Evolutionary conservation across 2,888 invertebrate species (phyloP).

Genomic region (Melikaiella ostensackeni): DNA sequence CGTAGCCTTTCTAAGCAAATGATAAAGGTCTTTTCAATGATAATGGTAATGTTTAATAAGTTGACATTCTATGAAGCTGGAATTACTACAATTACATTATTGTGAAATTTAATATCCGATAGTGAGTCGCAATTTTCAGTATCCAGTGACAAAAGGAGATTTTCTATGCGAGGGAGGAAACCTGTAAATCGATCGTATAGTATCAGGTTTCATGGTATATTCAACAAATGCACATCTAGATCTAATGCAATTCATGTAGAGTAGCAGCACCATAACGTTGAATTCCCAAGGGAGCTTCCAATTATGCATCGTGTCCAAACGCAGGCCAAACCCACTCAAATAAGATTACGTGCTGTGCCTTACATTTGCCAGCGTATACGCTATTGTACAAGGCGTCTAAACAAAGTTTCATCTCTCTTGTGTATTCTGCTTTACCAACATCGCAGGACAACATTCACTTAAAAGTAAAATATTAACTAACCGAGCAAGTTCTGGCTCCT

Average conservation of each 20-base stretch:
- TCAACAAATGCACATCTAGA: slow-evolving; percentile 38
- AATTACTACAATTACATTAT: background rate
- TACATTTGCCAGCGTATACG: slow-evolving; percentile 25
- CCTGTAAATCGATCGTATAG: slow-evolving; percentile 13
- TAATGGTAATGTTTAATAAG: no score
- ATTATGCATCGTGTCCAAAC: slow-evolving; percentile 39
- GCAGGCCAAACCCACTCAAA: slow-evolving; percentile 38
- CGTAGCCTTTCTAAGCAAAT: no score
- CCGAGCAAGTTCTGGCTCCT: slow-evolving; percentile 8
- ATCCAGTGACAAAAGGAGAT: slow-evolving; percentile 7
- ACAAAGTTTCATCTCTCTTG: slow-evolving; percentile 38
- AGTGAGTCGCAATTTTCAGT: slow-evolving; percentile 8
- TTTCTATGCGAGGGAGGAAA: slow-evolving; percentile 9
- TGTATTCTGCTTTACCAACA: slow-evolving; percentile 36
- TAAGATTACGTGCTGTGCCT: slow-evolving; percentile 36
- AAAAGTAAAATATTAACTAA: slow-evolving; percentile 39
- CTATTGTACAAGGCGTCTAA: slow-evolving; percentile 39
- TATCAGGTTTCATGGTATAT: slow-evolving; percentile 33
- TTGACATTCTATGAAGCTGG: no score
- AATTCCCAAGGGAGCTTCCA: slow-evolving; percentile 34
- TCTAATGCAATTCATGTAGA: slow-evolving; percentile 37
- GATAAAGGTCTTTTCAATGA: no score
- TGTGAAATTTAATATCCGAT: background rate
- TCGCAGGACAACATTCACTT: slow-evolving; percentile 33
- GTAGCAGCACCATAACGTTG: slow-evolving; percentile 28